Evolutionary conservation across 1,140 invertebrate species (phyloP).

Genomic region (Heliconius hermathena): DNA sequence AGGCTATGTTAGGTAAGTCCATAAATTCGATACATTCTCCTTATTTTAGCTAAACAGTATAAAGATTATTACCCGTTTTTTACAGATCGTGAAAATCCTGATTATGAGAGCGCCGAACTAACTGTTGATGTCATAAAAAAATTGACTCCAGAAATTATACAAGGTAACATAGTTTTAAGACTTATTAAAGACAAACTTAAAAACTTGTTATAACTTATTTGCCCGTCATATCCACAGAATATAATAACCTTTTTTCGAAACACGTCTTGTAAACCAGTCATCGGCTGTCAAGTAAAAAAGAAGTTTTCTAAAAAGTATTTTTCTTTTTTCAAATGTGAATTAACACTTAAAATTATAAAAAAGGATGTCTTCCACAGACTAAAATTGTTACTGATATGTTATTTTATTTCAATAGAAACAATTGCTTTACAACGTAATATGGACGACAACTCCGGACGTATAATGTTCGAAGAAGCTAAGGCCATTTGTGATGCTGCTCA

Average conservation of each 20-base stretch:
- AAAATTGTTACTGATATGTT: neutral
- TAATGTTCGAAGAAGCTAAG: slow-evolving; percentile 40
- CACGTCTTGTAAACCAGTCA: no score
- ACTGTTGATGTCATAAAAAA: slow-evolving; percentile 34
- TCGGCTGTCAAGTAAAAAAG: no score
- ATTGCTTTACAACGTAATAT: slow-evolving; percentile 34
- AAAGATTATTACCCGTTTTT: neutral
- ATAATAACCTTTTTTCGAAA: no score
- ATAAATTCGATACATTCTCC: neutral
- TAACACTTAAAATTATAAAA: no score
- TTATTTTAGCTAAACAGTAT: neutral
- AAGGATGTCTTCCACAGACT: no score
- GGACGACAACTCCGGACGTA: slow-evolving; percentile 35
- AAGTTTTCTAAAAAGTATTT: no score
- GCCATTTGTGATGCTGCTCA: slow-evolving; percentile 39
- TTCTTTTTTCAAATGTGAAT: no score
- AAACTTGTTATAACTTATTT: no score
- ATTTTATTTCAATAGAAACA: slow-evolving; percentile 34
- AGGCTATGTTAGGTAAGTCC: slow-evolving; percentile 35
- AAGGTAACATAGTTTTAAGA: slow-evolving; percentile 31
- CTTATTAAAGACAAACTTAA: no score
- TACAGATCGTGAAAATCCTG: slow-evolving; percentile 37
- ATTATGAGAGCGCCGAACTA: slow-evolving; percentile 38
- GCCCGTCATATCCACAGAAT: no score
- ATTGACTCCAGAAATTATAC: slow-evolving; percentile 39